Evolutionary conservation across 2,888 invertebrate species (phyloP).

Genomic region (Cephus sareptanus): DNA sequence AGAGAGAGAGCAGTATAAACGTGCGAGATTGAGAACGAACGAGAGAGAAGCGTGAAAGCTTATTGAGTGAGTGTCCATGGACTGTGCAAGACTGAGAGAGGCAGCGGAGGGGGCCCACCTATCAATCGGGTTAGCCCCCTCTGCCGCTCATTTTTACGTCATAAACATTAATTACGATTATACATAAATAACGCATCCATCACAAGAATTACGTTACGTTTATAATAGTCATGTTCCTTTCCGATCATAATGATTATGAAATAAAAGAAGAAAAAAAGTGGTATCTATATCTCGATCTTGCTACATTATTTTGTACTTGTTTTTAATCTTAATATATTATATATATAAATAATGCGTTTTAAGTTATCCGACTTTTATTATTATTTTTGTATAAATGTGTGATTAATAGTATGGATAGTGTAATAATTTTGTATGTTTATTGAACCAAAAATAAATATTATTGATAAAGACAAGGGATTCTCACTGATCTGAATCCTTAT

Average conservation of each 20-base stretch:
- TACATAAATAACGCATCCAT: conserved; percentile 51
- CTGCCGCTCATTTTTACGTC: conserved; percentile 58
- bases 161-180: conserved; percentile 58
- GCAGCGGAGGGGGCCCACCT: conserved; percentile 51
- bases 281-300: conserved; percentile 52
- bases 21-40: neutral
- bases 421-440: conserved; percentile 67
- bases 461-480: conserved; percentile 57
- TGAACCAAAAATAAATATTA: conserved; percentile 67
- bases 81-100: conserved; percentile 60
- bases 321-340: conserved; percentile 52
- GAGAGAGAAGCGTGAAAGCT: neutral
- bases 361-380: conserved; percentile 53
- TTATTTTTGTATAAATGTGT: conserved; percentile 66
- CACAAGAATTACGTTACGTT: conserved; percentile 53
- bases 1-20: conserved; percentile 26
- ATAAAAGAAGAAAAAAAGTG: conserved; percentile 11
- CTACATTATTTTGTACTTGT: conserved; percentile 61
- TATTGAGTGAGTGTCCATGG: conserved; percentile 44
- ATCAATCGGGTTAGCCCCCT: conserved; percentile 50
- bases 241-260: conserved; percentile 42
- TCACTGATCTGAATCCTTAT: conserved; percentile 25
- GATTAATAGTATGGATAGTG: conserved; percentile 65
- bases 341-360: conserved; percentile 55
- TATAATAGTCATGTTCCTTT: conserved; percentile 58